phyloP scores from a whole-genome alignment of 35 echinoderm and acorn worm genomes.

The Ophioderma brevispina region DNA sequence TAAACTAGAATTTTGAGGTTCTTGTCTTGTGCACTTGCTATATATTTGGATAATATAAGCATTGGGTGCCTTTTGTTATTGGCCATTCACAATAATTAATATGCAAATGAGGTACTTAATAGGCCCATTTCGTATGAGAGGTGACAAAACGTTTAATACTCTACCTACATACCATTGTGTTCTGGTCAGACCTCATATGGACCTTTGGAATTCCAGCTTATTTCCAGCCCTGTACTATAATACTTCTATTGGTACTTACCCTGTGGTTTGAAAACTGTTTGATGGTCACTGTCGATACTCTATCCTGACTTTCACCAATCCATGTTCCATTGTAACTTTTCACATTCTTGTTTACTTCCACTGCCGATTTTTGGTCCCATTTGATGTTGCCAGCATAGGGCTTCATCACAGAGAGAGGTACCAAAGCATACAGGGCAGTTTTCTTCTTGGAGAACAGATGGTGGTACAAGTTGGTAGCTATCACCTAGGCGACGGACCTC shows the following conservation, averaged over 20 bases:
- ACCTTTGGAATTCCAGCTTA: no score
- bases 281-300: not conserved
- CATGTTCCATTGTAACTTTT: not conserved
- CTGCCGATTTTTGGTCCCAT: not conserved
- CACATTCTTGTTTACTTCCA: not conserved
- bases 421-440: conserved; percentile 61
- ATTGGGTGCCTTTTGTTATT: no score
- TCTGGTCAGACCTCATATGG: no score
- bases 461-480: conserved; percentile 7
- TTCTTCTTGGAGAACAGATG: conserved; percentile 51
- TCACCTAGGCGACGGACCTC: not conserved
- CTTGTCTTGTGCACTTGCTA: no score
- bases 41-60: no score
- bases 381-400: conserved; percentile 55
- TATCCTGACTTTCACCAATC: not conserved
- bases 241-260: not conserved
- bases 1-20: no score
- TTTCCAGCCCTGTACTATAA: no score
- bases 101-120: no score
- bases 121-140: no score
- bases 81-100: no score
- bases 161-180: no score
- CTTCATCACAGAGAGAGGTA: conserved; percentile 53
- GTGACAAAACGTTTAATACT: no score
- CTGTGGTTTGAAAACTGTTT: not conserved